Percentiles rank a stretch among this genome's conserved stretches.
Conservation (phyloP, 2,113 vertebrate genomes). For the Xenopus borealis region DNA sequence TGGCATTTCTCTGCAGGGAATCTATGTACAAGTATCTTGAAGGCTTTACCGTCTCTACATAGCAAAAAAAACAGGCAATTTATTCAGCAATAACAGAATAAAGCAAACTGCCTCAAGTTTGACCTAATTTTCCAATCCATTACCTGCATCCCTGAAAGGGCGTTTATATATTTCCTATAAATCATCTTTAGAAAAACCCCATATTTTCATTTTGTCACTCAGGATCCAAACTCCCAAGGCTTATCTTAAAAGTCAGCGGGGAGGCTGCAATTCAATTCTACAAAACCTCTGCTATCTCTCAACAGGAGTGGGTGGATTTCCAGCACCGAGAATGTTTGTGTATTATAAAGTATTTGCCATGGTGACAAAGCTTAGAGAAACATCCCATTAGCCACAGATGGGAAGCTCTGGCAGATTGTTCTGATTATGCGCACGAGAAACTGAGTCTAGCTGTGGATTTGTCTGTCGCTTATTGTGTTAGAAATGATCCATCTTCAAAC, state of each 20-base stretch:
- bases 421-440: conserved; percentile 73
- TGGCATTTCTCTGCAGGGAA: too few relatives aligned
- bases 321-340: conserved; percentile 78
- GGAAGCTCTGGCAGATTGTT: conserved; percentile 74
- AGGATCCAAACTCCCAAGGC: conserved; percentile 67
- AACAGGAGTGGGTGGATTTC: conserved; percentile 78
- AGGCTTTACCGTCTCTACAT: too few relatives aligned
- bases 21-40: too few relatives aligned
- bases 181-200: conserved; percentile 55
- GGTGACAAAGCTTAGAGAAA: conserved; percentile 79
- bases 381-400: conserved; percentile 76
- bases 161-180: conserved; percentile 57
- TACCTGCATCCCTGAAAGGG: conserved; percentile 34
- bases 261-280: conserved; percentile 74
- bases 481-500: conserved; percentile 18
- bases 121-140: conserved; percentile 37
- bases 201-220: conserved; percentile 64
- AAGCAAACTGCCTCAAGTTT: conserved; percentile 5
- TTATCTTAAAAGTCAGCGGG: conserved; percentile 74
- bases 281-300: conserved; percentile 75
- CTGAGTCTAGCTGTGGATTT: conserved; percentile 63
- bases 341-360: conserved; percentile 80
- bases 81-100: not conserved
- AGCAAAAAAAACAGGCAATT: not conserved
- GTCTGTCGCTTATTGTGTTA: conserved; percentile 58